phyloP scores from a whole-genome alignment of 2,113 vertebrate species.

The Centropristis striata region DNA sequence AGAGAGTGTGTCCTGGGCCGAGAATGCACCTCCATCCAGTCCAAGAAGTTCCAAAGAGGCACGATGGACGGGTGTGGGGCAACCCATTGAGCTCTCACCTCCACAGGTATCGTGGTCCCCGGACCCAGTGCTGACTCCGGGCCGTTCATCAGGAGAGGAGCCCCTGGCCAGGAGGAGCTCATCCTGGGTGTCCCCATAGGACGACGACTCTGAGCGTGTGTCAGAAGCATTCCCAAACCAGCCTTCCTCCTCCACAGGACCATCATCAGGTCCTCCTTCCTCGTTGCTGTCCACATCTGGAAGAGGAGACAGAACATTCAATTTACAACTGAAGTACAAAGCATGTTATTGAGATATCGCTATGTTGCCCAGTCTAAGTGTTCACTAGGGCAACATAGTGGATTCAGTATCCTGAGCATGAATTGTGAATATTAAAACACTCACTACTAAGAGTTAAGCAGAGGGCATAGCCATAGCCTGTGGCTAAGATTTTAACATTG shows the following conservation, averaged over 20 bases:
- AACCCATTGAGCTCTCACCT: conserved; percentile 93
- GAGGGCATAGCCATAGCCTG: not conserved
- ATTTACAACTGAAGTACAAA: too few species aligned
- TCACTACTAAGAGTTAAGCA: conserved; percentile 9
- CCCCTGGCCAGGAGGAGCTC: conserved; percentile 87
- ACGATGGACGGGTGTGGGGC: conserved; percentile 92
- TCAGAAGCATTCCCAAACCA: conserved; percentile 98
- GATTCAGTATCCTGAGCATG: not conserved
- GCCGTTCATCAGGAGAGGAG: conserved; percentile 87
- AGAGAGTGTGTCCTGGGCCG: conserved; percentile 92
- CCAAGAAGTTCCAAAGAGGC: conserved; percentile 91
- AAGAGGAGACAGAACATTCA: conserved; percentile 49
- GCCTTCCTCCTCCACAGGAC: conserved; percentile 93
- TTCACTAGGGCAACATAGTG: conserved; percentile 1
- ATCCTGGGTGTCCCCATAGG: conserved; percentile 96
- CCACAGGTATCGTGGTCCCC: conserved; percentile 91
- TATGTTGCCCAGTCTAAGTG: not conserved
- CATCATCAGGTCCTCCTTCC: conserved; percentile 90
- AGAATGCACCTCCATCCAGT: conserved; percentile 88
- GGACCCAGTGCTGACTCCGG: conserved; percentile 77
- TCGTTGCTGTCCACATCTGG: conserved; percentile 95
- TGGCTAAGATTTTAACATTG: conserved; percentile 8
- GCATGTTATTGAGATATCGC: not conserved
- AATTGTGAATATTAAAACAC: conserved; percentile 12
- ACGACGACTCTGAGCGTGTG: conserved; percentile 96